A percentile compares a stretch with the other conserved stretches of the same genome.
phyloP scores from a whole-genome alignment of 2,888 invertebrate species.

The Dasysyrphus albostriatus region DNA sequence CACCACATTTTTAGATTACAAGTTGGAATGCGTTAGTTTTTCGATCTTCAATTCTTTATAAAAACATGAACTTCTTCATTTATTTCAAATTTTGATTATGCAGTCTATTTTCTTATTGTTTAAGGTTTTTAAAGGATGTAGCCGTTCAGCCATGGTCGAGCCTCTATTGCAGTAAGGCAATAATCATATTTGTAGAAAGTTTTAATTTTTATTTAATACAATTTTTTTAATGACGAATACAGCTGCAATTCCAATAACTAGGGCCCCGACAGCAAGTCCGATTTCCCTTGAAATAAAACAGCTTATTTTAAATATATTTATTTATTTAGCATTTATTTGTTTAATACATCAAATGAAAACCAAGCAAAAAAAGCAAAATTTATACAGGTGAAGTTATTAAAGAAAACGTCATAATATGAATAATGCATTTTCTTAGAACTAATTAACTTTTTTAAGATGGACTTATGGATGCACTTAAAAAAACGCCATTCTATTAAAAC shows the following conservation, averaged over 20 bases:
- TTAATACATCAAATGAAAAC: conserved; percentile 77
- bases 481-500: conserved; percentile 44
- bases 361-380: conserved; percentile 30
- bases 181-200: too few species aligned
- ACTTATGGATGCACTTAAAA: background rate
- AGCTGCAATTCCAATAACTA: conserved; percentile 79
- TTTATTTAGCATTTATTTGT: conserved; percentile 79
- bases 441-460: background rate
- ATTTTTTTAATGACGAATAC: conserved; percentile 78
- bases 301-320: conserved; percentile 75
- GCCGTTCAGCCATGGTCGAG: background rate
- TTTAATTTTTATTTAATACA: conserved; percentile 50
- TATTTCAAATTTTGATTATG: background rate
- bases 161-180: background rate
- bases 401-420: background rate
- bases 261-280: conserved; percentile 79
- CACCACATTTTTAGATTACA: background rate
- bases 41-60: background rate
- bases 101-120: background rate
- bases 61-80: background rate
- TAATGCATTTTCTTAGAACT: background rate
- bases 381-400: background rate
- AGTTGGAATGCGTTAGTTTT: too few species aligned
- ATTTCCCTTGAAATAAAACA: conserved; percentile 78
- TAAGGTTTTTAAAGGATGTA: background rate